Base-by-base conservation (phyloP, 1,140 invertebrate genomes). In the Olivierus martensii region DNA sequence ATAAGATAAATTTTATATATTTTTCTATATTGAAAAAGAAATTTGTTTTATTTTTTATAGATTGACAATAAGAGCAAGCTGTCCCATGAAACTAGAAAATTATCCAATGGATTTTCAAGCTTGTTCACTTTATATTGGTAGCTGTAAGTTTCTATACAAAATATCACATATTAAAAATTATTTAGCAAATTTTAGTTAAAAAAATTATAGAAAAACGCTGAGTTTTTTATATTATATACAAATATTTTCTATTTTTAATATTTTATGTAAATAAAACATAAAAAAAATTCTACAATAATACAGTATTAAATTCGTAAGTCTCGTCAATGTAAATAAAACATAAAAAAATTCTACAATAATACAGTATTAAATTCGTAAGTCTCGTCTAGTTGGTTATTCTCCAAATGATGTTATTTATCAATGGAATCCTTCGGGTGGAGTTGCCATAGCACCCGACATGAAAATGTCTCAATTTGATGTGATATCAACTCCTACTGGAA, bases 101-200 rank as follows among this genome's bases (percentile, higher is more conserved):
- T 99, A 96, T 72, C 94, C 94, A 7, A 93, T 96, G 87, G 92
- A 97, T 71, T 77, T 81, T 22, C 91, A 89, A 64, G 73, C 79
- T 0, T 96, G 91, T 67, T 90, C 91, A 10, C 75, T 97, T 10
- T 80, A 87, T 59, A 74, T 97, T 39, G 91, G 90, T 56, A 94
- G 90, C 65, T 96, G 91, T 95, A 75, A 83, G 87, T 86, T 28
- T 28, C n/a, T n/a, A n/a, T n/a, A n/a, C n/a, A n/a, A n/a, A n/a
- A n/a, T n/a, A n/a, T n/a, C 28, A 70, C 36, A 11, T 17, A 36
- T 14, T 28, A 4, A 11, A 18, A 28, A 28, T 28, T 28, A 28
- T 6, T 28, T 6, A 28, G 9, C 4, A 28, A 28, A 28, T 28
- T 28, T 28, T 28, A 28, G n/a, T n/a, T n/a, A n/a, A n/a, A n/a